Evolutionary conservation across 2,797 vertebrate genomes (phyloP).

Genomic region (Malurus splendens): DNA sequence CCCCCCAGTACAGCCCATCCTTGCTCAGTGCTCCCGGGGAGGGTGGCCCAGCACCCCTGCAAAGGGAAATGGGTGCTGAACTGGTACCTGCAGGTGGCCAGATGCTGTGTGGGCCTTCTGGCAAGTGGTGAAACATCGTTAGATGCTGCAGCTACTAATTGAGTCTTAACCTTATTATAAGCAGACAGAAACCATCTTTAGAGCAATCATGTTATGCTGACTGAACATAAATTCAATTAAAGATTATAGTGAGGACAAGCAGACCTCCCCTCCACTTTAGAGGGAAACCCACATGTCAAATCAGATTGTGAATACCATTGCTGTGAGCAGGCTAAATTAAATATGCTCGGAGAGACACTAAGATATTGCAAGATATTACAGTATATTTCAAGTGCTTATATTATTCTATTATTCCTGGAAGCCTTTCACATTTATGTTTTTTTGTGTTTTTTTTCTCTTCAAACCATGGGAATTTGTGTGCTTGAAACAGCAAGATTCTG

Average conservation of each 20-base stretch:
- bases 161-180: conserved; percentile 27
- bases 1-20: accelerated
- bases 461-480: background rate
- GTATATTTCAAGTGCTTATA: background rate
- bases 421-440: background rate
- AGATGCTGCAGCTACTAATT: conserved; percentile 28
- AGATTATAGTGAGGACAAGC: conserved; percentile 6
- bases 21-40: accelerated
- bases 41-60: accelerated
- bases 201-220: conserved; percentile 22
- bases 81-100: background rate
- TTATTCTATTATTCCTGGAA: background rate
- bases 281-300: background rate
- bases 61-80: accelerated
- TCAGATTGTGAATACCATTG: background rate
- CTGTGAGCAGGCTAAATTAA: background rate
- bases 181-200: conserved; percentile 29
- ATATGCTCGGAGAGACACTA: background rate
- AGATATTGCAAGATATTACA: background rate
- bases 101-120: conserved; percentile 12
- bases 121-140: conserved; percentile 7
- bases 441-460: background rate
- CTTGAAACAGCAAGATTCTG: background rate
- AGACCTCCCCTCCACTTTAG: background rate
- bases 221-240: conserved; percentile 44